These are phyloP conservation scores for Zelostemma sp. DNA, from an alignment of 1,140 invertebrate species.

Conservation along the genomic window DNA sequence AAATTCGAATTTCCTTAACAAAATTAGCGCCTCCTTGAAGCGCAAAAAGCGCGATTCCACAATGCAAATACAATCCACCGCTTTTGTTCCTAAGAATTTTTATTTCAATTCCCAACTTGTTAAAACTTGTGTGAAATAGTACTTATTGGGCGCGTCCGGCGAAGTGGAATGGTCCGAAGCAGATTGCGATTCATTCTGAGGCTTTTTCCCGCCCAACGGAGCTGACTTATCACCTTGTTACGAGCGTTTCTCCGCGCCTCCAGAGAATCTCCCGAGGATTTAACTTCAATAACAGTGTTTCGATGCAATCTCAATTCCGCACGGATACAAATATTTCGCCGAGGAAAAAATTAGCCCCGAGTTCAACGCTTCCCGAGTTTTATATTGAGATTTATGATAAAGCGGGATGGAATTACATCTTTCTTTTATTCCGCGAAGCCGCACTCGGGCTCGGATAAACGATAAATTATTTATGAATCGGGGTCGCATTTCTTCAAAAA, in stretches of 20 bases:
- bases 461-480: not conserved
- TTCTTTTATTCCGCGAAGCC: not conserved
- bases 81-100: no score
- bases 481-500: no score
- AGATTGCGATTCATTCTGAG: conserved; percentile 12
- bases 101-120: no score
- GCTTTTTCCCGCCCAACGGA: conserved; percentile 4
- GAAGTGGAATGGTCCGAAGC: conserved; percentile 5
- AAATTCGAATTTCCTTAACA: no score
- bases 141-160: not conserved
- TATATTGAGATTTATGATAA: conserved; percentile 12
- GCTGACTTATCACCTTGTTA: conserved; percentile 11
- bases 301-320: conserved; percentile 11
- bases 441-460: not conserved
- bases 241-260: not conserved
- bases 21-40: no score
- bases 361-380: conserved; percentile 4
- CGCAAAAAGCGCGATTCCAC: no score
- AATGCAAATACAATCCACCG: no score
- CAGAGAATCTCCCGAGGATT: conserved; percentile 4
- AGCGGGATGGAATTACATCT: not conserved
- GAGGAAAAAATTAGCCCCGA: conserved; percentile 5
- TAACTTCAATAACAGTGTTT: conserved; percentile 12
- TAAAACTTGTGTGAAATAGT: not conserved
- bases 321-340: conserved; percentile 4